These are phyloP conservation scores for Machaerirhynchus nigripectus DNA, from an alignment of 2,113 vertebrate species.

Conservation along the genomic window DNA sequence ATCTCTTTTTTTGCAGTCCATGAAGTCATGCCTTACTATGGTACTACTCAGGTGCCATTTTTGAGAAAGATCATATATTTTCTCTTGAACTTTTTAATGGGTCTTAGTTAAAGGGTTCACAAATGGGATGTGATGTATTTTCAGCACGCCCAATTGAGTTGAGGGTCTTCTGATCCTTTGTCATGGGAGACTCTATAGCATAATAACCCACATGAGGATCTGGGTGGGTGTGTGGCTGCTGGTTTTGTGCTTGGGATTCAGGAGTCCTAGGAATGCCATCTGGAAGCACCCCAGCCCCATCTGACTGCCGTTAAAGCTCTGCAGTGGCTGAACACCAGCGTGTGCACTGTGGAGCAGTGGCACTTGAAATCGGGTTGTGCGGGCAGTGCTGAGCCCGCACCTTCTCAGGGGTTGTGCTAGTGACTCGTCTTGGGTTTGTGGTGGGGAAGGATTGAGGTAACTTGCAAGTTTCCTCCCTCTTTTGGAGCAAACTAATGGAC, in stretches of 20 bases:
- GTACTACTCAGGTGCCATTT: neutral
- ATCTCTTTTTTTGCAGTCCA: neutral
- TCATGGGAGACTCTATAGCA: neutral
- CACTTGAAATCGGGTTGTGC: neutral
- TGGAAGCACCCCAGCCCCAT: neutral
- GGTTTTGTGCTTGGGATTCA: accelerated
- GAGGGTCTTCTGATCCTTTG: neutral
- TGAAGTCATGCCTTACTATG: neutral
- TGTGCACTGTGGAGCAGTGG: neutral
- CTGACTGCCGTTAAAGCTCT: neutral
- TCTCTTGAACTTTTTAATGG: neutral
- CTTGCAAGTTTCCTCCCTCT: neutral
- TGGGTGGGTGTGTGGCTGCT: accelerated
- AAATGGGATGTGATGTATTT: neutral
- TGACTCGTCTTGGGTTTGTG: neutral
- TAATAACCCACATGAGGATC: neutral
- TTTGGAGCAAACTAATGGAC: neutral
- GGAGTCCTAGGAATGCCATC: neutral
- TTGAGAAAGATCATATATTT: neutral
- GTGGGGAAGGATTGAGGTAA: neutral
- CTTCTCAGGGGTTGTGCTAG: neutral
- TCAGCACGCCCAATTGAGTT: accelerated
- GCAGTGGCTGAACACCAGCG: accelerated
- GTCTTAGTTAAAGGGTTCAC: neutral
- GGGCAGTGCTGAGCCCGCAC: accelerated